phyloP scores from a whole-genome alignment of 30 jellyfish, hydroid and myxozoan species.

The Nemopilema nomurai region DNA sequence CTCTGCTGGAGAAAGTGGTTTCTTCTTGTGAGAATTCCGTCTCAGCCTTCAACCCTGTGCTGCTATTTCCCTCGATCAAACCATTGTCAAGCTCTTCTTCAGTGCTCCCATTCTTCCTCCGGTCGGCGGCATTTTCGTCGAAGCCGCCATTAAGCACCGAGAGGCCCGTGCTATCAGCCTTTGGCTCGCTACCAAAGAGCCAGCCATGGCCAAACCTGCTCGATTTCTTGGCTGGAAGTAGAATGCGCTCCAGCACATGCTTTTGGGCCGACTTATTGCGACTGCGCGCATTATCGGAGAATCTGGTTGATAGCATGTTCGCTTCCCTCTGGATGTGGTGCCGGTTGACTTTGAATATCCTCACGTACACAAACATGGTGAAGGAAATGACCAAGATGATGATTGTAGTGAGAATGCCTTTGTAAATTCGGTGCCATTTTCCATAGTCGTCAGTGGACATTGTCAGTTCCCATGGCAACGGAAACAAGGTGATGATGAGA shows the following conservation, averaged over 20 bases:
- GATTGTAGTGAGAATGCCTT: constrained; percentile 57
- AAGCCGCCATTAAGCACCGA: neutral
- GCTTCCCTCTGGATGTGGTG: constrained; percentile 33
- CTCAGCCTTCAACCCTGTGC: neutral
- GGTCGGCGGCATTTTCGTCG: neutral
- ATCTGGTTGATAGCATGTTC: neutral
- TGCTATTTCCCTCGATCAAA: neutral
- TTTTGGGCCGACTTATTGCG: neutral
- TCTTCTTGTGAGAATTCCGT: neutral
- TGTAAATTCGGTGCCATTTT: constrained; percentile 46
- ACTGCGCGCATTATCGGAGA: neutral
- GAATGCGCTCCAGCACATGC: neutral
- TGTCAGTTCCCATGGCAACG: constrained; percentile 58
- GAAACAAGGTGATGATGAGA: constrained; percentile 34
- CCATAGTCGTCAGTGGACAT: constrained; percentile 9
- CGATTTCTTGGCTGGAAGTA: neutral
- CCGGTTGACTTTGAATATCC: constrained; percentile 41
- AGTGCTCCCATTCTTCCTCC: neutral
- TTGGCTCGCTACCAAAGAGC: neutral
- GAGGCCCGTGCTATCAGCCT: neutral
- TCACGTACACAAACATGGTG: constrained; percentile 28
- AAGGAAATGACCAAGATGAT: constrained; percentile 17
- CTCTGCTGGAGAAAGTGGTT: neutral
- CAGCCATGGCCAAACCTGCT: neutral
- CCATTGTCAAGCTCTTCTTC: neutral